These are phyloP conservation scores for Heliconius sara DNA, from an alignment of 2,888 invertebrate genomes.

Conservation along the genomic window DNA sequence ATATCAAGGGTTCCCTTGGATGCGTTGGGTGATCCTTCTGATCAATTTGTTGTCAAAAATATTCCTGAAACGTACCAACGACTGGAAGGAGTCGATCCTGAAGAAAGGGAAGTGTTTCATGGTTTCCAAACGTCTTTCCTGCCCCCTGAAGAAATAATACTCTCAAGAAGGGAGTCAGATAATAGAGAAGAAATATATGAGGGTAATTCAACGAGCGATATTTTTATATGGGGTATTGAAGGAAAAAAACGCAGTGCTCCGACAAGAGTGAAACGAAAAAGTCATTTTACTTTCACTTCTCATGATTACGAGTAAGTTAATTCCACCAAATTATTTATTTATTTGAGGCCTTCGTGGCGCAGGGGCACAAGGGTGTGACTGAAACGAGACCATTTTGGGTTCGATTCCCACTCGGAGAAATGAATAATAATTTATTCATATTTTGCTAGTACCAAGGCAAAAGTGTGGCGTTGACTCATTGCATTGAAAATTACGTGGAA, in stretches of 20 bases:
- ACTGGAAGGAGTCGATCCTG: conserved; percentile 75
- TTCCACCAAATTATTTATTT: neutral
- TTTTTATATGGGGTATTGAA: conserved; percentile 61
- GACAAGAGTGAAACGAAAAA: conserved; percentile 70
- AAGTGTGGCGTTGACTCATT: too few species aligned
- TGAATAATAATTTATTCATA: too few species aligned
- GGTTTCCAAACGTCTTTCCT: conserved; percentile 86
- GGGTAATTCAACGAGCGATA: conserved; percentile 66
- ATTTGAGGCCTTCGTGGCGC: too few species aligned
- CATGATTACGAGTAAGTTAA: conserved; percentile 68
- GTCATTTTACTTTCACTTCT: conserved; percentile 61
- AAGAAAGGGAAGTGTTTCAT: conserved; percentile 84
- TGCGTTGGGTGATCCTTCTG: conserved; percentile 67
- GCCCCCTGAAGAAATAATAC: conserved; percentile 79
- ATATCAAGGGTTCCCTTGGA: conserved; percentile 59
- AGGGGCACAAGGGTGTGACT: too few species aligned
- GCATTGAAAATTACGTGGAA: too few species aligned
- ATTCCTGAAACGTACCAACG: conserved; percentile 70
- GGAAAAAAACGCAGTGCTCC: conserved; percentile 54
- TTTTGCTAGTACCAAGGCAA: too few species aligned
- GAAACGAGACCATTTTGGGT: too few species aligned
- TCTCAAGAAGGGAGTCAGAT: conserved; percentile 62
- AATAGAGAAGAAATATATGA: conserved; percentile 57
- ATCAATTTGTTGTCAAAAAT: conserved; percentile 67
- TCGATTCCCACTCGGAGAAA: too few species aligned